Evolutionary conservation across 1,140 invertebrate genomes (phyloP).

Genomic region (Lasioglossum albipes): DNA sequence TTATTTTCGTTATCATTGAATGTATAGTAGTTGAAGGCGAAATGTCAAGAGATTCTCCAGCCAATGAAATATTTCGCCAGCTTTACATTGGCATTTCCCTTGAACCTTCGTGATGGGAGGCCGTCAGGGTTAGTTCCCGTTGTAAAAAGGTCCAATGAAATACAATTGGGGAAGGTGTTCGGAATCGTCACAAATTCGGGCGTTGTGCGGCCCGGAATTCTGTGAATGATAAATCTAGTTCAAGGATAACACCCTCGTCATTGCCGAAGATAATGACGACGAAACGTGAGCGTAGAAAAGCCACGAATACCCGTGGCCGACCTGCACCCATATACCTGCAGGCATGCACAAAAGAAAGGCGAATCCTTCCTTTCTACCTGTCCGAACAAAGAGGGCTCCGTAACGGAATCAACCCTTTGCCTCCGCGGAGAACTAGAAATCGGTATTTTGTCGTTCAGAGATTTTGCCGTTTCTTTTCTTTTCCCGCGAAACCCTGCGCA

Average conservation of each 20-base stretch:
- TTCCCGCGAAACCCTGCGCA: background rate
- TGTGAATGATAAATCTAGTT: slow-evolving; percentile 65
- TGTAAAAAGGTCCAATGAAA: slow-evolving; percentile 17
- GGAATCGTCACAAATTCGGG: slow-evolving; percentile 24
- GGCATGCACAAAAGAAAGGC: slow-evolving; percentile 55
- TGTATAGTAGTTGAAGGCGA: no score
- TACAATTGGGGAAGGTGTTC: slow-evolving; percentile 22
- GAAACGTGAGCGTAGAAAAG: slow-evolving; percentile 53
- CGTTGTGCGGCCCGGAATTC: background rate
- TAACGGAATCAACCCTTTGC: slow-evolving; percentile 63
- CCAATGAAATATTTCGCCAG: background rate
- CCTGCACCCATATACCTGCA: slow-evolving; percentile 62
- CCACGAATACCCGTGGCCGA: slow-evolving; percentile 51
- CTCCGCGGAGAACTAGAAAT: slow-evolving; percentile 30
- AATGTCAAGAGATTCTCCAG: no score
- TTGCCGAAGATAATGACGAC: slow-evolving; percentile 64
- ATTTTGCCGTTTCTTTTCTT: slow-evolving; percentile 4
- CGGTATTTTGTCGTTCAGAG: slow-evolving; percentile 30
- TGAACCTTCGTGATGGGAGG: background rate
- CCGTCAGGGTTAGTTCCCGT: background rate
- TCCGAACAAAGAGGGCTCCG: slow-evolving; percentile 63
- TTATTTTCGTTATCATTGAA: no score
- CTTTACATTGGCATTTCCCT: background rate
- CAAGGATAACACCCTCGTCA: slow-evolving; percentile 68
- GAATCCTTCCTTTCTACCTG: slow-evolving; percentile 61